Conservation (phyloP, 1,140 invertebrate species). For the Drosophila leontia region DNA sequence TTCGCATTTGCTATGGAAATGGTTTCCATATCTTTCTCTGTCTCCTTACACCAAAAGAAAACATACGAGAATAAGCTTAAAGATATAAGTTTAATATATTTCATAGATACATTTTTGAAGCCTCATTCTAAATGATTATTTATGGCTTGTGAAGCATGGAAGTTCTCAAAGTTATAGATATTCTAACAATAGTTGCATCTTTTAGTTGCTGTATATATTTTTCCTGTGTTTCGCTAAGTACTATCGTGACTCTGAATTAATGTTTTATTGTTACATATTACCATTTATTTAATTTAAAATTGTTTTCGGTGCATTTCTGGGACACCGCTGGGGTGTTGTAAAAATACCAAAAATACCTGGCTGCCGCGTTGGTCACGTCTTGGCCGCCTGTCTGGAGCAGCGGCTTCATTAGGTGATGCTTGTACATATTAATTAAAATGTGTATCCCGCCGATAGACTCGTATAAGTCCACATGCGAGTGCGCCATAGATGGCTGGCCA, state of each 20-base stretch:
- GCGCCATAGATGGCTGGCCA: conserved; percentile 45
- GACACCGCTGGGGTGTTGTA: conserved; percentile 66
- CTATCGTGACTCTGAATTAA: not conserved
- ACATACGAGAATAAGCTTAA: no score
- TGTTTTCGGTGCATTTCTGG: conserved; percentile 1
- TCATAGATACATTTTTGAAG: not conserved
- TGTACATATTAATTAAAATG: conserved; percentile 82
- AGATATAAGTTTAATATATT: not conserved
- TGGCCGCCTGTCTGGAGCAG: conserved; percentile 33
- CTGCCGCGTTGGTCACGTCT: conserved; percentile 67
- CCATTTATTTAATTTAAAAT: not conserved
- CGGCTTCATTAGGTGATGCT: conserved; percentile 77
- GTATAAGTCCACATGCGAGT: conserved; percentile 42
- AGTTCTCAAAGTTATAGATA: not conserved
- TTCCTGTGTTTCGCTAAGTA: fast-evolving
- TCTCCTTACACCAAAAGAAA: not conserved
- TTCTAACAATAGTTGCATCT: not conserved
- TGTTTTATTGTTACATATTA: not conserved
- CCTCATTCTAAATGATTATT: not conserved
- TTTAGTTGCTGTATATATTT: not conserved
- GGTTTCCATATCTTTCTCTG: conserved; percentile 21
- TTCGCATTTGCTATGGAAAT: conserved; percentile 65
- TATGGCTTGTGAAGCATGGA: not conserved
- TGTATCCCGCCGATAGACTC: conserved; percentile 59
- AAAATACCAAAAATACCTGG: conserved; percentile 80